Evolutionary conservation across 2,113 vertebrate genomes (phyloP).

Genomic region (Clarias batrachus): DNA sequence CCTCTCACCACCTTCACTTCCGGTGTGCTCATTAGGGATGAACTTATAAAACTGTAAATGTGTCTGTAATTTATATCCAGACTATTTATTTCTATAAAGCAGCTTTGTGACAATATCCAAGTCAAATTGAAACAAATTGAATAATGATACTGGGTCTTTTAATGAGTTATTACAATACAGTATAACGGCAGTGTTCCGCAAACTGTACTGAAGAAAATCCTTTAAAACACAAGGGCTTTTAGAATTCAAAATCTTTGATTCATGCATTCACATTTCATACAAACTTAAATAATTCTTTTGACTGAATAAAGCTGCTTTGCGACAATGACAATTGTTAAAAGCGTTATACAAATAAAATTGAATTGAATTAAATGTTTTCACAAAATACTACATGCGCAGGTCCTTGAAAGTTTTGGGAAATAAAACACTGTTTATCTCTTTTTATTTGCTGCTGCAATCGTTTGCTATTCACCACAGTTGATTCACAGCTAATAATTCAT

Average conservation of each 20-base stretch:
- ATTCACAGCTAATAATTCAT: neutral
- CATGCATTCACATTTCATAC: no score
- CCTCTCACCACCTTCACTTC: no score
- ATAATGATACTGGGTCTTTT: neutral
- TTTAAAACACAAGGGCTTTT: neutral
- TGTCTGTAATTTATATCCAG: no score
- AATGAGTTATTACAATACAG: neutral
- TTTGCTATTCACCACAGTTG: neutral
- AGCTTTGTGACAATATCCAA: neutral
- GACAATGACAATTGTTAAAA: no score
- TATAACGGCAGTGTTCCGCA: neutral
- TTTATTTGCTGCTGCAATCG: neutral
- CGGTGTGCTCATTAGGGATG: no score
- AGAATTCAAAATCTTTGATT: neutral
- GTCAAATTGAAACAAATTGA: neutral
- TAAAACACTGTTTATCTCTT: neutral
- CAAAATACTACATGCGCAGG: no score
- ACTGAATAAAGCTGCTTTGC: no score
- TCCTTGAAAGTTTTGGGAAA: neutral
- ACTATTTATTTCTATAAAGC: no score
- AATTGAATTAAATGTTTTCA: no score
- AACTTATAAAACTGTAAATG: no score
- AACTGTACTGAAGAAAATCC: neutral
- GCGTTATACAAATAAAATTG: no score
- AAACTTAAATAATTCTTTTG: no score